These are phyloP conservation scores for Siniperca obscura DNA, from an alignment of 2,797 vertebrate genomes.

Conservation along the genomic window DNA sequence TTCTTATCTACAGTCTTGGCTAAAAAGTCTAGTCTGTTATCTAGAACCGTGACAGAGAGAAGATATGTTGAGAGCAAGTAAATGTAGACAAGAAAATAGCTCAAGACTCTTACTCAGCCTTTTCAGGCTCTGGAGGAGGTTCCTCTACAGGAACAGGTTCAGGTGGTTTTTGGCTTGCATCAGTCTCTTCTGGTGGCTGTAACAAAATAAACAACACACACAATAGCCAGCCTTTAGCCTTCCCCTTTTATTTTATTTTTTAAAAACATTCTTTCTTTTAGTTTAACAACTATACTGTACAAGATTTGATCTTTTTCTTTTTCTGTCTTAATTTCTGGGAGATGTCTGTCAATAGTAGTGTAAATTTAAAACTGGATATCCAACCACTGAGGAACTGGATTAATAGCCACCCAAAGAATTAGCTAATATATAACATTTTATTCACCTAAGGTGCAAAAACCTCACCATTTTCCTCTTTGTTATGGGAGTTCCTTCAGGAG, in stretches of 20 bases:
- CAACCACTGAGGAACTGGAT: not conserved
- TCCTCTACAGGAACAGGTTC: constrained; percentile 81
- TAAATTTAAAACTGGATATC: not conserved
- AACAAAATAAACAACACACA: constrained; percentile 23
- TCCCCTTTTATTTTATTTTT: not conserved
- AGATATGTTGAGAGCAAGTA: not conserved
- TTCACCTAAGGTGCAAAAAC: not conserved
- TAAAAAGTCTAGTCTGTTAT: not conserved
- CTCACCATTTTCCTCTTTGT: constrained; percentile 89
- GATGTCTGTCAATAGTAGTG: not conserved
- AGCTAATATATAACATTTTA: not conserved
- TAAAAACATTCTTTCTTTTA: not conserved
- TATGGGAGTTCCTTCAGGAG: constrained; percentile 93
- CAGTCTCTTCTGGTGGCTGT: constrained; percentile 80
- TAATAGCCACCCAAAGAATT: not conserved
- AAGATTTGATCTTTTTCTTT: not conserved
- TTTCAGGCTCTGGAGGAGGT: constrained; percentile 86
- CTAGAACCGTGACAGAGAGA: not conserved
- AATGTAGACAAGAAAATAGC: not conserved
- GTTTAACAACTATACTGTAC: not conserved
- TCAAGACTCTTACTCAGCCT: constrained; percentile 89
- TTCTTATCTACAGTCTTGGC: not conserved
- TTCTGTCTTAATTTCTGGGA: not conserved
- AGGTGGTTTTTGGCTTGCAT: constrained; percentile 73
- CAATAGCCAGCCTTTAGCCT: not conserved